A percentile compares a stretch with the other conserved stretches of the same genome.
These are phyloP conservation scores for Sitta carolinensis DNA, from an alignment of 2,797 vertebrate species.

Conservation along the genomic window DNA sequence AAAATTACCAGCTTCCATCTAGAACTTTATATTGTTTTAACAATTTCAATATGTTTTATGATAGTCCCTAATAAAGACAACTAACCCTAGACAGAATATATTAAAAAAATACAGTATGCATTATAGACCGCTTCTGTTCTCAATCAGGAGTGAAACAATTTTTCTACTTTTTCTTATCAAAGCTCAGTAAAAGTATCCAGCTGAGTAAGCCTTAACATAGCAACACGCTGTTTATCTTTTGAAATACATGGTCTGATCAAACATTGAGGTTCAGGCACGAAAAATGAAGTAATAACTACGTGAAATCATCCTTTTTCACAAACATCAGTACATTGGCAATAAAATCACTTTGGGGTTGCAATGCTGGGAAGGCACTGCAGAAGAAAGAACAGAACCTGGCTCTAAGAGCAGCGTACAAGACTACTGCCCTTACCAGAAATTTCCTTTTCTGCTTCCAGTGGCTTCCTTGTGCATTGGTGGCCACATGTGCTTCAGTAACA, in stretches of 20 bases:
- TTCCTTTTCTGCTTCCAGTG: conserved; percentile 99
- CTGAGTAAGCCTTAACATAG: background rate
- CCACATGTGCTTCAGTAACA: conserved; percentile 94
- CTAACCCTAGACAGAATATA: background rate
- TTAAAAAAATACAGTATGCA: background rate
- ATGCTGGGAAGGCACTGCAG: background rate
- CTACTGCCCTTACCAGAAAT: conserved; percentile 88
- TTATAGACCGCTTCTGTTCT: background rate
- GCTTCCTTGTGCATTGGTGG: conserved; percentile 97
- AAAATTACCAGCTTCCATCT: background rate
- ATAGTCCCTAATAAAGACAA: background rate
- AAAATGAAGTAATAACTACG: background rate
- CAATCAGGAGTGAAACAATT: background rate
- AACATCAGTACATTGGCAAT: background rate
- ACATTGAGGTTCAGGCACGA: background rate
- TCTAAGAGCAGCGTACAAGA: background rate
- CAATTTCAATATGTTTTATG: background rate
- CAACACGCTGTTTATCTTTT: background rate
- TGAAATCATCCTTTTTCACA: background rate
- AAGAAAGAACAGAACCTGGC: background rate
- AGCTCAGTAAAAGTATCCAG: background rate
- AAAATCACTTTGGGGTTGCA: background rate
- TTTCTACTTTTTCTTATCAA: background rate
- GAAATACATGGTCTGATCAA: background rate
- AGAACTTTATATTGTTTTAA: background rate